phyloP scores from a whole-genome alignment of 2,888 invertebrate species.

The Trissonchulus latispiculum region DNA sequence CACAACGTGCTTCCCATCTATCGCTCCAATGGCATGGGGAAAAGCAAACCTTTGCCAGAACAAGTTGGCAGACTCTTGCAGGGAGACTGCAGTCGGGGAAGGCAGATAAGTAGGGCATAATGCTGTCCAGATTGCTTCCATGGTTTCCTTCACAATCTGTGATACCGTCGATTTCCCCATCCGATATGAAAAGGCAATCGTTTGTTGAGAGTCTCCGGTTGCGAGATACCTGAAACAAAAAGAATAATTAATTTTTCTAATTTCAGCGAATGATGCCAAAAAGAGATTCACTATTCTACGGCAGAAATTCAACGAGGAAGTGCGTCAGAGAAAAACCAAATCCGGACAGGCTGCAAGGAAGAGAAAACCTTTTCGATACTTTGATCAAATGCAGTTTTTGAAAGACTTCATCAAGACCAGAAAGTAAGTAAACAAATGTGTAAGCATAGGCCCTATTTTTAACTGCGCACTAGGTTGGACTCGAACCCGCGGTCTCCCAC shows the following conservation, averaged over 20 bases:
- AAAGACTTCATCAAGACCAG: neutral
- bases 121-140: neutral
- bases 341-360: neutral
- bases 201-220: neutral
- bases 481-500: no score
- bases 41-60: neutral
- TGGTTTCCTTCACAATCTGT: neutral
- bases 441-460: no score
- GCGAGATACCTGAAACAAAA: neutral
- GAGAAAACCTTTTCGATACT: neutral
- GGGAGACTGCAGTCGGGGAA: neutral
- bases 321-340: neutral
- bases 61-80: neutral
- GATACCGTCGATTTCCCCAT: neutral
- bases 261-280: no score
- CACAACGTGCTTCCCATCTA: neutral
- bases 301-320: neutral
- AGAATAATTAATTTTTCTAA: no score
- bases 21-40: neutral
- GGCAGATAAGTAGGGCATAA: neutral
- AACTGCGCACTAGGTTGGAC: no score
- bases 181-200: neutral
- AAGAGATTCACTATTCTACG: no score
- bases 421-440: neutral
- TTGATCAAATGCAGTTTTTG: neutral